Evolutionary conservation across 2,113 vertebrate genomes (phyloP).

Genomic region (Calidris pygmaea): DNA sequence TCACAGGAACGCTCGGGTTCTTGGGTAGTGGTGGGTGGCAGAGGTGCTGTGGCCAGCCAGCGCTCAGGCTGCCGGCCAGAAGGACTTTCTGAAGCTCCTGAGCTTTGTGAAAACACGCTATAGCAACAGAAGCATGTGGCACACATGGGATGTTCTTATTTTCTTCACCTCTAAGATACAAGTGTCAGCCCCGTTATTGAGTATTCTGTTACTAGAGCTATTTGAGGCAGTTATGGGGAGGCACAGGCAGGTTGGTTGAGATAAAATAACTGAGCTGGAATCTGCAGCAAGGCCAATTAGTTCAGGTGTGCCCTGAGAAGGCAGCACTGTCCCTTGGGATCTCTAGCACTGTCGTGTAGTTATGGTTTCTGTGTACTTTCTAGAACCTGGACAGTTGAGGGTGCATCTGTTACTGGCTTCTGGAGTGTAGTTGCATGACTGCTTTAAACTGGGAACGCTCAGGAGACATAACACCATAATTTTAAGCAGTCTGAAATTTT

Average conservation of each 20-base stretch:
- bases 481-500: neutral
- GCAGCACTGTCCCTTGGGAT: neutral
- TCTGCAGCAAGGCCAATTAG: neutral
- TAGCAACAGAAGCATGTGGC: neutral
- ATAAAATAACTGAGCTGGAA: neutral
- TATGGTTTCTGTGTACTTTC: neutral
- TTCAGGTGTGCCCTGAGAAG: neutral
- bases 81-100: neutral
- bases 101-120: neutral
- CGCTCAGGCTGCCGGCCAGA: neutral
- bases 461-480: neutral
- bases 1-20: rapidly evolving
- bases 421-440: neutral
- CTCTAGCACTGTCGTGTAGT: neutral
- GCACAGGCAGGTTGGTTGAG: neutral
- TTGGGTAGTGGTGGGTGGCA: neutral
- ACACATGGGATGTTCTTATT: neutral
- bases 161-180: neutral
- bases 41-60: neutral
- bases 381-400: neutral
- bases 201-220: neutral
- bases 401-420: neutral
- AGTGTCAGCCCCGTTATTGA: neutral
- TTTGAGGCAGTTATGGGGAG: neutral
- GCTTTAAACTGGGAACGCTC: neutral